These are phyloP conservation scores for Chaetodon auriga DNA, from an alignment of 2,113 vertebrate species.

Conservation along the genomic window DNA sequence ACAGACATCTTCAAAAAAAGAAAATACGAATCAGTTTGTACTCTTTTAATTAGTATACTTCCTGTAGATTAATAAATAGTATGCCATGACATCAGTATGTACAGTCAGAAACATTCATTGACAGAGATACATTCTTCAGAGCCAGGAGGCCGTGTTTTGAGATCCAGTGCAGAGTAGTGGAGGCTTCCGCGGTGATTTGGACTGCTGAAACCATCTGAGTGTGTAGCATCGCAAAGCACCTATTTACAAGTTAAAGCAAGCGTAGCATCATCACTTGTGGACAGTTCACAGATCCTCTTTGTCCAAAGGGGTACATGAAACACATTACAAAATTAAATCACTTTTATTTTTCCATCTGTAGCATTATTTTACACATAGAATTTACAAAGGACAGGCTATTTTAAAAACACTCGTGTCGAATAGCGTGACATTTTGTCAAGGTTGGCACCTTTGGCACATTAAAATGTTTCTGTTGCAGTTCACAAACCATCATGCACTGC, in stretches of 20 bases:
- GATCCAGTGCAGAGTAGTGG: constrained; percentile 40
- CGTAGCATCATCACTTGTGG: background rate
- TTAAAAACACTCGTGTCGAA: background rate
- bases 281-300: background rate
- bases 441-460: constrained; percentile 24
- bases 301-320: background rate
- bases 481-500: background rate
- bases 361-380: background rate
- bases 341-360: background rate
- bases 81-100: constrained; percentile 47
- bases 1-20: constrained; percentile 23
- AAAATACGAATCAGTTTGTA: constrained; percentile 7
- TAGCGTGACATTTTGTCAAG: background rate
- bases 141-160: constrained; percentile 47
- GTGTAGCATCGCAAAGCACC: constrained; percentile 46
- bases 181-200: constrained; percentile 47
- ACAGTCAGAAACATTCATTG: constrained; percentile 45
- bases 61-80: constrained; percentile 30
- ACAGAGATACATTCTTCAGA: constrained; percentile 58
- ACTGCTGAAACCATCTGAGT: constrained; percentile 35
- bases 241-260: constrained; percentile 65
- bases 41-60: constrained; percentile 40
- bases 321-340: background rate
- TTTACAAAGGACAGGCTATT: background rate
- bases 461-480: background rate